A percentile compares a stretch with the other conserved stretches of the same genome.
These are phyloP conservation scores for Mimumesa dahlbomi DNA, from an alignment of 2,888 invertebrate genomes.

Conservation along the genomic window DNA sequence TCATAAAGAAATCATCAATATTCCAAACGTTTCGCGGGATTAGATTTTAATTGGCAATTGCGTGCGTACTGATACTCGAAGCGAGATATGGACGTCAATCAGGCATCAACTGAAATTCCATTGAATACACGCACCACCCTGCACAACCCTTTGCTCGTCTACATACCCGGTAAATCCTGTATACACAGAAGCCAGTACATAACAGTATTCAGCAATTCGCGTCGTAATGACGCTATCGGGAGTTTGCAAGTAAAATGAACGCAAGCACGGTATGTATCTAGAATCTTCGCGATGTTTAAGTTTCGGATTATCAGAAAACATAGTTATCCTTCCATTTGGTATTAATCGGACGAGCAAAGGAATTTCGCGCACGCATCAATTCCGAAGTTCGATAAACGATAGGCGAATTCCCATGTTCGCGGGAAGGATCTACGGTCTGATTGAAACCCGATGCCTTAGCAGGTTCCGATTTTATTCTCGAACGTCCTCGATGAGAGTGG, in stretches of 20 bases:
- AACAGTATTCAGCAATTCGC: background rate
- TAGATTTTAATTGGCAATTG: constrained; percentile 22
- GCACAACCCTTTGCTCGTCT: too few relatives aligned
- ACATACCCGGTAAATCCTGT: too few relatives aligned
- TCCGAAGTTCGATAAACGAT: constrained; percentile 49
- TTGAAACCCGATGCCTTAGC: constrained; percentile 40
- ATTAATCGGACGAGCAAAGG: too few relatives aligned
- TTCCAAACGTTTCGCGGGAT: background rate
- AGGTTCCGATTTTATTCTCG: constrained; percentile 52
- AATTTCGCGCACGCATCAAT: constrained; percentile 37
- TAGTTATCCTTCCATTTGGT: too few relatives aligned
- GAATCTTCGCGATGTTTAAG: background rate
- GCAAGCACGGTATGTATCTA: background rate
- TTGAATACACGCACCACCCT: constrained; percentile 1
- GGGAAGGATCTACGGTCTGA: constrained; percentile 24
- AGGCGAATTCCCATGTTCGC: constrained; percentile 33
- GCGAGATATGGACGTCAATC: constrained; percentile 17
- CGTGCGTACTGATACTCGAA: background rate
- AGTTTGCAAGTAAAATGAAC: too few relatives aligned
- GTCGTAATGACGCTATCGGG: too few relatives aligned
- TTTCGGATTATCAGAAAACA: too few relatives aligned
- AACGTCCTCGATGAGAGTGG: constrained; percentile 33
- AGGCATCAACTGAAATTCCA: constrained; percentile 31
- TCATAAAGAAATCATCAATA: background rate
- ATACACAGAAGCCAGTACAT: too few relatives aligned